Percentiles rank a stretch among this genome's conserved stretches.
Evolutionary conservation across 2,797 vertebrate species (phyloP).

Genomic region (Helarctos malayanus): DNA sequence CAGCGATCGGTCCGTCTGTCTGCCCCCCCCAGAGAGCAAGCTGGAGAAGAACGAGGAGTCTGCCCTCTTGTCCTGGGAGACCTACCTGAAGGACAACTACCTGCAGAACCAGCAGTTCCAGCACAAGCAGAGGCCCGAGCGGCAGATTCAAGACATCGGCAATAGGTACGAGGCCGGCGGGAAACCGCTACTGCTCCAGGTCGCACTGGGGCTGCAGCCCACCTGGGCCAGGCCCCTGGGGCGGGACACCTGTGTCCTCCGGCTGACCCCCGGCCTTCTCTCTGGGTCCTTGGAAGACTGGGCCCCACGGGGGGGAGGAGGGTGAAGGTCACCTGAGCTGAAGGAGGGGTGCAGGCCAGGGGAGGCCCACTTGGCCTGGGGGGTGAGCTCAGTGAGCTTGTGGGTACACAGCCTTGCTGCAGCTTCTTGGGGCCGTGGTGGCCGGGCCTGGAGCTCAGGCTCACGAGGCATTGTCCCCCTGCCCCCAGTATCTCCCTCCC

Average conservation of each 20-base stretch:
- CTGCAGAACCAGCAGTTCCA: constrained; percentile 90
- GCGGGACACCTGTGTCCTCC: neutral
- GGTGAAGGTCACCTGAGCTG: neutral
- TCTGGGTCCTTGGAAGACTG: neutral
- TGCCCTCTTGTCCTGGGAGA: constrained; percentile 96
- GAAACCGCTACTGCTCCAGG: neutral
- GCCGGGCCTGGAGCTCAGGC: rapidly evolving
- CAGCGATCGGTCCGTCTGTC: too few species aligned
- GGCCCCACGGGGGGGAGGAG: neutral
- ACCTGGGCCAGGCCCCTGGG: neutral
- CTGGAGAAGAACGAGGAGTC: constrained; percentile 92
- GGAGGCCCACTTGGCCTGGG: too few species aligned
- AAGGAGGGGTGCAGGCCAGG: too few species aligned
- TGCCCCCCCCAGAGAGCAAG: constrained; percentile 89
- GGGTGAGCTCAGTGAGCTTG: rapidly evolving
- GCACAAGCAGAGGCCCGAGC: constrained; percentile 91
- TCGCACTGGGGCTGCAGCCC: rapidly evolving
- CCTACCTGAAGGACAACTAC: constrained; percentile 95
- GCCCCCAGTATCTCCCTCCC: rapidly evolving
- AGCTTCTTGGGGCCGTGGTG: neutral
- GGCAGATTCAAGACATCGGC: constrained; percentile 92
- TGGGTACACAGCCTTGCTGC: rapidly evolving
- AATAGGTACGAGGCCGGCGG: constrained; percentile 90
- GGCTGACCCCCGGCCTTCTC: neutral
- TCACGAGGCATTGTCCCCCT: rapidly evolving